These are phyloP conservation scores for Diadegma fenestrale DNA, from an alignment of 2,888 invertebrate species.

Conservation along the genomic window DNA sequence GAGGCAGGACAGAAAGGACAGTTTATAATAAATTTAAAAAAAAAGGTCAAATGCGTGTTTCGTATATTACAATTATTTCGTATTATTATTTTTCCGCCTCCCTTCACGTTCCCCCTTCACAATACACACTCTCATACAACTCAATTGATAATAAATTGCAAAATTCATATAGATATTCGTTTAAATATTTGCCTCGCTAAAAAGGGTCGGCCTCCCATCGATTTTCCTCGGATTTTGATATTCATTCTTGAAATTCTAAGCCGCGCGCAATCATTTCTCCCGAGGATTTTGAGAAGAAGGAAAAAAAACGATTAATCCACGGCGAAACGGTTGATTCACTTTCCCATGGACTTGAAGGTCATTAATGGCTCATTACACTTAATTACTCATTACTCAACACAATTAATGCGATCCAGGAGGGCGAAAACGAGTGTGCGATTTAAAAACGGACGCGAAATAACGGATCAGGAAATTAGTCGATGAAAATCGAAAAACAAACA, in stretches of 20 bases:
- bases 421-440: not conserved
- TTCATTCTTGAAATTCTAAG: not conserved
- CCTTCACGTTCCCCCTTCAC: conserved; percentile 13
- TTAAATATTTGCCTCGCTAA: not conserved
- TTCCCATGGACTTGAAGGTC: not conserved
- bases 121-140: conserved; percentile 54
- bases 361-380: conserved; percentile 25
- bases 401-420: conserved; percentile 13
- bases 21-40: not conserved
- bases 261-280: conserved; percentile 9
- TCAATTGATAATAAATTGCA: conserved; percentile 33
- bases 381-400: conserved; percentile 14
- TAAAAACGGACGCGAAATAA: not conserved
- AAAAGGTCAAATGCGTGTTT: conserved; percentile 7
- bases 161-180: conserved; percentile 19
- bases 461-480: not conserved
- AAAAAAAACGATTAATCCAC: conserved; percentile 22
- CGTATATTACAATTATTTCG: conserved; percentile 58
- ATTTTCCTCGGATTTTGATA: not conserved
- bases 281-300: not conserved
- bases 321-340: not conserved
- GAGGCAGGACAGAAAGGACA: not conserved
- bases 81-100: conserved; percentile 56
- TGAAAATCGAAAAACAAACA: not conserved
- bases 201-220: not conserved